Evolutionary conservation across 2,797 vertebrate genomes (phyloP).

Genomic region (Neosilurus hyrtlii): DNA sequence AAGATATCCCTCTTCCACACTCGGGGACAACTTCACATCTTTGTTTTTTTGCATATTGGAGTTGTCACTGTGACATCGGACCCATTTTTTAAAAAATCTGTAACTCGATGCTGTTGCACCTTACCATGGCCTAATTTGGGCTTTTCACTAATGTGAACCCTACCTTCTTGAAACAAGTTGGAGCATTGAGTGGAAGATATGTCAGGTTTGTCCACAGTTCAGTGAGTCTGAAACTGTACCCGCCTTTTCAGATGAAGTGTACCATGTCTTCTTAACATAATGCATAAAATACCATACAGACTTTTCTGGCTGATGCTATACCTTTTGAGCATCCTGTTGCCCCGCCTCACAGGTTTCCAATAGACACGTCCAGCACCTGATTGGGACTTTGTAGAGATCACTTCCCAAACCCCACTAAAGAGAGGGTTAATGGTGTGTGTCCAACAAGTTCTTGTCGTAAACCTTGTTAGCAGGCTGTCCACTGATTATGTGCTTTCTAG

Average conservation of each 20-base stretch:
- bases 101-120: slow-evolving; percentile 17
- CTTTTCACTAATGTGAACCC: slow-evolving; percentile 18
- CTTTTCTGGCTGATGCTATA: neutral
- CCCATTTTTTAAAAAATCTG: slow-evolving; percentile 32
- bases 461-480: slow-evolving; percentile 2
- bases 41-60: slow-evolving; percentile 28
- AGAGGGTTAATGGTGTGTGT: neutral
- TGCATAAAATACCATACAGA: slow-evolving; percentile 53
- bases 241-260: slow-evolving; percentile 63
- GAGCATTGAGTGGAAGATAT: slow-evolving; percentile 51
- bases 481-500: slow-evolving; percentile 3
- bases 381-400: neutral
- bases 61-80: slow-evolving; percentile 31
- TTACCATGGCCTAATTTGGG: slow-evolving; percentile 32
- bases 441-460: neutral
- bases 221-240: slow-evolving; percentile 53
- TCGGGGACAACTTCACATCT: slow-evolving; percentile 17
- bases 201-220: slow-evolving; percentile 67
- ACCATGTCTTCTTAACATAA: slow-evolving; percentile 65
- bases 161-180: slow-evolving; percentile 53
- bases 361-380: neutral
- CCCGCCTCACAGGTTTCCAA: neutral
- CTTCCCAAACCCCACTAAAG: neutral
- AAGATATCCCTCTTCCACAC: slow-evolving; percentile 17
- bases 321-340: neutral